Evolutionary conservation across 2,797 vertebrate genomes (phyloP).

Genomic region (Balearica regulorum): DNA sequence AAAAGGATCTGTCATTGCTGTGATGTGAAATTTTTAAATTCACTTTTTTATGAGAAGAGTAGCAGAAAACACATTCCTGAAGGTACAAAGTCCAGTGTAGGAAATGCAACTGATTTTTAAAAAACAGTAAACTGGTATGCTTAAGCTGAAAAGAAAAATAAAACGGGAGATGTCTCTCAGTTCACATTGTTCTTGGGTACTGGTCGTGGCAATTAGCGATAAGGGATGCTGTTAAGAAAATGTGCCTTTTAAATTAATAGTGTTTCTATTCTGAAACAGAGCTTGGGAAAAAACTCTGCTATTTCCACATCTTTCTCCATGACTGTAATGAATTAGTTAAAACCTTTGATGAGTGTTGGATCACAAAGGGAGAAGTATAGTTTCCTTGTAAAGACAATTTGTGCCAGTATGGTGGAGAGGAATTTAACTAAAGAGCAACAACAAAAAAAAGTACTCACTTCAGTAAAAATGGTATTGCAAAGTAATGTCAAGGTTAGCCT

Average conservation of each 20-base stretch:
- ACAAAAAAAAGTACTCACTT: background rate
- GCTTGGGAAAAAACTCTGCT: background rate
- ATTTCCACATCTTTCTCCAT: background rate
- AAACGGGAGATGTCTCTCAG: background rate
- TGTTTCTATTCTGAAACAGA: background rate
- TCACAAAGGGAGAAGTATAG: background rate
- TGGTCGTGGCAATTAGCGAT: background rate
- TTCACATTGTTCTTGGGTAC: background rate
- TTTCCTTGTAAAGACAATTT: background rate
- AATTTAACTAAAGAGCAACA: background rate
- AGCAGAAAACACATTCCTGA: background rate
- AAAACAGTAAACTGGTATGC: background rate
- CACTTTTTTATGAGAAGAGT: background rate
- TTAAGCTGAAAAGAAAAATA: background rate
- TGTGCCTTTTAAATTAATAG: background rate
- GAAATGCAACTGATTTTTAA: background rate
- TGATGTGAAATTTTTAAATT: background rate
- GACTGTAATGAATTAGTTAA: conserved; percentile 33
- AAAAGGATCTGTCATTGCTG: background rate
- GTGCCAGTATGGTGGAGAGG: background rate
- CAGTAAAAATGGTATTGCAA: background rate
- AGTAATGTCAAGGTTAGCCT: background rate
- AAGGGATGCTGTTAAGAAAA: background rate
- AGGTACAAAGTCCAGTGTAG: background rate
- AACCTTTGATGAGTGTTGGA: background rate